Evolutionary conservation across 2,797 vertebrate genomes (phyloP), one percentile per base, ranked within the genome.

Genomic region (Cottoperca gobio): DNA sequence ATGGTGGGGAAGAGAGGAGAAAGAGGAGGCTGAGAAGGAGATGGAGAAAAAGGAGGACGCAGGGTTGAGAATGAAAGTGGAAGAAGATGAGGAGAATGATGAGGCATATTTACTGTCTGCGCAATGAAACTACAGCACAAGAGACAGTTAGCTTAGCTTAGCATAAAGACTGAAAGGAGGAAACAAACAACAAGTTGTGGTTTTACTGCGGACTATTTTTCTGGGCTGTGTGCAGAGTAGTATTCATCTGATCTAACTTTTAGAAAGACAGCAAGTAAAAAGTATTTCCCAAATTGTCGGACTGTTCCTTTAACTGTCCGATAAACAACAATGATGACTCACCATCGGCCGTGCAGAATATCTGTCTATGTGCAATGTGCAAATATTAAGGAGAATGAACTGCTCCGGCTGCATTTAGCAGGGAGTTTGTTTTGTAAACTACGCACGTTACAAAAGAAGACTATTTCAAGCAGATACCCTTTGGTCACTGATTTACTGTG

Each of bases 401-500:
- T 35, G 14, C 66, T 70, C 12, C 10, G 17, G 66, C 58, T 65
- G 57, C 37, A 28, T 52, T 57, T 16, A 8, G 31, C 40, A 46
- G 61, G 4, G 16, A 42, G 71, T 14, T 39, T 73, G 59, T 76
- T 60, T 50, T 10, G 16, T 58, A 58, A 70, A 71, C 52, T 52
- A 17, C 26, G 42, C 5, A 17, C 37, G 35, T 71, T 65, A 61
- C 37, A 82, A 62, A 75, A 73, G 49, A 35, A 39, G 33, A 43
- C 28, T 59, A 76, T 79, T 74, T 76, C 77, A 60, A 74, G 76
- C 65, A 71, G 77, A 74, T 79, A 70, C n/a, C 70, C 71, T 81
- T 67, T 70, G 76, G 84, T 88, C 71, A 70, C 60, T 67, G 71
- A 86, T 65, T 75, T 71, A 90, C 78, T 84, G 88, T 86, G 87